Base-by-base conservation (phyloP, 1,140 invertebrate genomes). In the Bombus balteatus region DNA sequence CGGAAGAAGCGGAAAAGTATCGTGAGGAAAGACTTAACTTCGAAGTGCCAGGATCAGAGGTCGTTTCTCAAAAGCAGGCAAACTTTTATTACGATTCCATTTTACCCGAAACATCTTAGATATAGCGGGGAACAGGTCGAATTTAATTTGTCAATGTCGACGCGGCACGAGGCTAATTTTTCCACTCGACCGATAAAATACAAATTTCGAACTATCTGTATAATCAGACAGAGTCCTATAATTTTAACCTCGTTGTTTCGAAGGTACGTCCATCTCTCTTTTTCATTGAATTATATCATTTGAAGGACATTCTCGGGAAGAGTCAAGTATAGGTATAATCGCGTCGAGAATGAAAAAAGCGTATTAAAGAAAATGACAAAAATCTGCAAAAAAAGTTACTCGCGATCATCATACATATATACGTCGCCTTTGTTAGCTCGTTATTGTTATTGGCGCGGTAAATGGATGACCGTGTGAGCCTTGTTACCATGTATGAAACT, bases 381-480 rank as follows among this genome's bases (percentile, higher is more conserved):
- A n/a, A 72, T 72, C 18, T 28, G 5, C 13, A 59, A 66, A 53
- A 74, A 57, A 43, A 66, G 32, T 66, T 70, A 74, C 22, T 28
- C 8, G 73, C 37, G 62, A 25, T 62, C n/a, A 70, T 18, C 43
- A 1, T 43, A 39, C 32, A 32, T 59, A 13, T n/a, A 53, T 37
- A 53, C 66, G n/a, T 72, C 68, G 68, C 83, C n/a, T n/a, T 57
- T 41, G 53, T 86, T 70, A 76, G 57, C 28, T 71, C 65, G 53
- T 83, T 83, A 65, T 86, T 75, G 65, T 77, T 86, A 68, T 77
- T 72, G 80, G 53, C 39, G 22, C 37, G 53, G n/a, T 39, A 71
- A 73, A 28, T 71, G 39, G 47, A 72, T 32, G 41, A 66, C 47
- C 43, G n/a, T 41, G 12, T 5, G 37, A 65, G 53, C 83, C 59